A percentile compares a stretch with the other conserved stretches of the same genome.
Conservation (phyloP, 2,888 invertebrate genomes). For the Cancer borealis region DNA sequence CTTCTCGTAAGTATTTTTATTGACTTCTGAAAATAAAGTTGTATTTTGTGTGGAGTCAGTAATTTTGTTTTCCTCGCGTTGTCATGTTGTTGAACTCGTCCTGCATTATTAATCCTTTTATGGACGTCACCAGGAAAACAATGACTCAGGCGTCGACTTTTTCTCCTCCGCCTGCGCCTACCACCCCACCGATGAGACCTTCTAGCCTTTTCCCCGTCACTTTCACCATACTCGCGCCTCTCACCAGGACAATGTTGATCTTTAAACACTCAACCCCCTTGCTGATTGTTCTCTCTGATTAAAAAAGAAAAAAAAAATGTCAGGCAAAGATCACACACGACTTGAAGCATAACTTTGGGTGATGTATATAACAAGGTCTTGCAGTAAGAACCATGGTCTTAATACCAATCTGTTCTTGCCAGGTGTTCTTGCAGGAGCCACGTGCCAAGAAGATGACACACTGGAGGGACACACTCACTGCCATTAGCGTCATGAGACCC, state of each 20-base stretch:
- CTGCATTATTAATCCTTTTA: not conserved
- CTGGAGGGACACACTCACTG: not conserved
- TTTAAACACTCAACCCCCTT: not conserved
- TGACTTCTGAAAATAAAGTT: not conserved
- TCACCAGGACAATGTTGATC: not conserved
- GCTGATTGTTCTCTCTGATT: slow-evolving; percentile 16
- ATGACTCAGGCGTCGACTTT: slow-evolving; percentile 16
- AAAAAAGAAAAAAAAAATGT: not conserved
- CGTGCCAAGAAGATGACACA: slow-evolving; percentile 22
- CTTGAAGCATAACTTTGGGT: not conserved
- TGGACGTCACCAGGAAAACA: not conserved
- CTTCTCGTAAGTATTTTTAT: slow-evolving; percentile 13
- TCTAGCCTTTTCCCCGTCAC: not conserved
- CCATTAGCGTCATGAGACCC: slow-evolving; percentile 25
- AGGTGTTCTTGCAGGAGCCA: slow-evolving; percentile 21
- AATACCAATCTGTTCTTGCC: not conserved
- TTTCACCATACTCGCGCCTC: not conserved
- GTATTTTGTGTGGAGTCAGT: not conserved
- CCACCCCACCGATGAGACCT: not conserved
- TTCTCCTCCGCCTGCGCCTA: not conserved
- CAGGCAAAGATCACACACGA: not conserved
- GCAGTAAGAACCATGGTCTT: not conserved
- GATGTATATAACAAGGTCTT: not conserved
- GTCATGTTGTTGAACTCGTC: slow-evolving; percentile 15
- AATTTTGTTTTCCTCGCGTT: not conserved